These are phyloP conservation scores for Bradypodion ventrale DNA, from an alignment of 2,797 vertebrate species.

Conservation along the genomic window DNA sequence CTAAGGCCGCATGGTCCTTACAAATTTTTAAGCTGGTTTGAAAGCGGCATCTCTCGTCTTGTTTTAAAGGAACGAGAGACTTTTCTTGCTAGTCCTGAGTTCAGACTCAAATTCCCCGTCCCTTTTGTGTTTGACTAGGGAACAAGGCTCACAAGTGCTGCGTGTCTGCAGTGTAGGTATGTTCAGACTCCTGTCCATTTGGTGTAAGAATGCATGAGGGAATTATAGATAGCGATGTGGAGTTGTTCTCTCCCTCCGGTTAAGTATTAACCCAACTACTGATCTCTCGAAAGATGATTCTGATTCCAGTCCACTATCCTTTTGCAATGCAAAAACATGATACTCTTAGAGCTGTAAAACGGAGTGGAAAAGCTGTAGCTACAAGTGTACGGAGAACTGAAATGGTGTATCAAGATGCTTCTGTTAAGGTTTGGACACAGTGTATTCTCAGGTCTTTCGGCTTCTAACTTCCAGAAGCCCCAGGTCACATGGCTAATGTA, in stretches of 20 bases:
- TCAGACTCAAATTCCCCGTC: neutral
- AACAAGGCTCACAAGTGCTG: too few species aligned
- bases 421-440: neutral
- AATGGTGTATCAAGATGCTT: neutral
- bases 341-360: neutral
- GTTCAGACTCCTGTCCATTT: too few species aligned
- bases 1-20: neutral
- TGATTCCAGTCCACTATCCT: neutral
- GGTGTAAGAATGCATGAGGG: slow-evolving; percentile 8
- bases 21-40: slow-evolving; percentile 1
- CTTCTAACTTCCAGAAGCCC: too few species aligned
- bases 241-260: too few species aligned
- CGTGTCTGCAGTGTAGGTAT: neutral
- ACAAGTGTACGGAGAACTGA: neutral
- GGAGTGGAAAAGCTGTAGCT: neutral
- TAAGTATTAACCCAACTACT: neutral
- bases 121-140: neutral
- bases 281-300: neutral
- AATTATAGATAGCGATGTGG: neutral
- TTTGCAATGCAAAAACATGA: neutral
- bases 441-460: too few species aligned
- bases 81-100: neutral
- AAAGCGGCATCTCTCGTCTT: neutral
- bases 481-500: too few species aligned
- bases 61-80: neutral